A percentile compares a stretch with the other conserved stretches of the same genome.
Conservation (phyloP, 2,113 vertebrate genomes). For the Bubo bubo region DNA sequence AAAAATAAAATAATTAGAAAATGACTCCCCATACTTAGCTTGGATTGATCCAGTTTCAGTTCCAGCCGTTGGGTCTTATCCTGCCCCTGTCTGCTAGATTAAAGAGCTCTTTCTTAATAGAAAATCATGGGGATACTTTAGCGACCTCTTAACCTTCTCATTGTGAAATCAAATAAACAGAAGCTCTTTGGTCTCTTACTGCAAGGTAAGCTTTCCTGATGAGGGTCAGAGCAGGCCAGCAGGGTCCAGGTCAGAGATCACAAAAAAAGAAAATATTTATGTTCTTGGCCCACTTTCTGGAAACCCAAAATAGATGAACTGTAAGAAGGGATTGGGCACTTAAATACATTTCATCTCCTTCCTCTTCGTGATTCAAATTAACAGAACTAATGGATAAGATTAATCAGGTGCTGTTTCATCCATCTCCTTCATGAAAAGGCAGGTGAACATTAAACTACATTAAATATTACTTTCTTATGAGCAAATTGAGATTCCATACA, state of each 20-base stretch:
- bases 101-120: not conserved
- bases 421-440: constrained; percentile 59
- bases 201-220: not conserved
- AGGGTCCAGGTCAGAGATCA: constrained; percentile 4
- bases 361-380: constrained; percentile 60
- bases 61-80: not conserved
- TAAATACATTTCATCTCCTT: not conserved
- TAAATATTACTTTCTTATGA: constrained; percentile 64
- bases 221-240: not conserved
- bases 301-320: constrained; percentile 25
- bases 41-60: constrained; percentile 33
- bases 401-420: constrained; percentile 59
- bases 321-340: not conserved
- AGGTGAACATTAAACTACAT: constrained; percentile 63
- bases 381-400: constrained; percentile 60
- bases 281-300: constrained; percentile 45
- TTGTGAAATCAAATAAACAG: not conserved
- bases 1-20: not conserved
- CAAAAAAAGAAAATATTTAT: not conserved
- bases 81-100: not conserved
- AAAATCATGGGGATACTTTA: not conserved
- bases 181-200: constrained; percentile 30
- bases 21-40: not conserved
- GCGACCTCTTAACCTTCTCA: constrained; percentile 3
- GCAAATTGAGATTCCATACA: constrained; percentile 64